A percentile compares a stretch with the other conserved stretches of the same genome.
Conservation (phyloP, 1,140 invertebrate genomes). For the Pygmarrhopalites habei region DNA sequence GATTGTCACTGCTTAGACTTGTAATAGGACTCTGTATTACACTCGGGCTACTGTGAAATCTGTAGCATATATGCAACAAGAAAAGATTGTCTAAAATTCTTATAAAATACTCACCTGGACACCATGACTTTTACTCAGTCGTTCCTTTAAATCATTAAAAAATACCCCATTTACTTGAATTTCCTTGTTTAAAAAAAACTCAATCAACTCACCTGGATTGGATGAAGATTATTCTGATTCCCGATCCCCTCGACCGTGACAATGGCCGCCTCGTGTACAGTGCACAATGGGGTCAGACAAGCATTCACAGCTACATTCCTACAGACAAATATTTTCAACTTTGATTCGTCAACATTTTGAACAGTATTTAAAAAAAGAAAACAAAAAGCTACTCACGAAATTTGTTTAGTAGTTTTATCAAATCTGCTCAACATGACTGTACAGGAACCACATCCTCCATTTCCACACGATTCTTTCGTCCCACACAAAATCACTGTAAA, state of each 20-base stretch:
- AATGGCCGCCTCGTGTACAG: conserved; percentile 73
- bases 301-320: conserved; percentile 86
- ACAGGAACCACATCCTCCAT: conserved; percentile 89
- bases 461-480: conserved; percentile 84
- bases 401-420: conserved; percentile 12
- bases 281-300: conserved; percentile 74
- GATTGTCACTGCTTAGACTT: no score
- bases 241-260: conserved; percentile 75
- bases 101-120: no score
- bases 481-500: conserved; percentile 66
- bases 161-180: no score
- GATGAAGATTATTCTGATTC: conserved; percentile 40
- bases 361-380: neutral
- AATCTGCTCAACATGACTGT: conserved; percentile 76
- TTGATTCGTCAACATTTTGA: neutral
- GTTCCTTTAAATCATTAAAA: no score
- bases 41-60: no score
- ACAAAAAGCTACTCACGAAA: no score
- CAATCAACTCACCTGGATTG: conserved; percentile 43
- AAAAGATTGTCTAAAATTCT: no score
- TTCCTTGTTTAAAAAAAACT: no score
- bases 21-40: no score
- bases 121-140: no score
- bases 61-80: no score
- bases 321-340: neutral